phyloP scores from a whole-genome alignment of 1,140 invertebrate genomes.

The Zophobas morio region DNA sequence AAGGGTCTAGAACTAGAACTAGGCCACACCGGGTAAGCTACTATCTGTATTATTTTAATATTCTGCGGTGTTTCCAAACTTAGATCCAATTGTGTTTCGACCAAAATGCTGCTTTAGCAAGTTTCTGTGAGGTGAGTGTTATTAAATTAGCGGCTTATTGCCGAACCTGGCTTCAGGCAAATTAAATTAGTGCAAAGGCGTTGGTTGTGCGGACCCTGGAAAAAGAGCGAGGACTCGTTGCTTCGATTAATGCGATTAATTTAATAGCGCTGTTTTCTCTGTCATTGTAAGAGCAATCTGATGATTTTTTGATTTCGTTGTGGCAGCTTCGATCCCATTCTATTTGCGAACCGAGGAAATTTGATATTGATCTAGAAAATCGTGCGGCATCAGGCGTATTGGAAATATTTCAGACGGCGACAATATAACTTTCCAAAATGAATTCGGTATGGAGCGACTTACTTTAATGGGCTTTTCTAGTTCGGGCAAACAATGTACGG shows the following conservation, averaged over 20 bases:
- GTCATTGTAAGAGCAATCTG: conserved; percentile 4
- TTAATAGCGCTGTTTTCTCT: conserved; percentile 2
- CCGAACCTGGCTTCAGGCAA: conserved; percentile 44
- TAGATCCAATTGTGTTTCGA: conserved; percentile 27
- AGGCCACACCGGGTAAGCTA: not conserved
- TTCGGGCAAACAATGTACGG: too few relatives aligned
- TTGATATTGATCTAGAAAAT: not conserved
- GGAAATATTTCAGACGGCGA: too few relatives aligned
- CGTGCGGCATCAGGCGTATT: too few relatives aligned
- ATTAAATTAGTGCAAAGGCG: conserved; percentile 45
- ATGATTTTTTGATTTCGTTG: not conserved
- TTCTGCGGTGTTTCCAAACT: conserved; percentile 19
- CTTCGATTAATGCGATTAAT: conserved; percentile 24
- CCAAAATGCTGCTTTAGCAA: conserved; percentile 39
- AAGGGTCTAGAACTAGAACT: too few relatives aligned
- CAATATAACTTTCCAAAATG: too few relatives aligned
- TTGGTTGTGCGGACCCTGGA: conserved; percentile 20
- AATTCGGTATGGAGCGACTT: too few relatives aligned
- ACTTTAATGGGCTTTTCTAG: too few relatives aligned
- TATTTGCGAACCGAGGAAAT: not conserved
- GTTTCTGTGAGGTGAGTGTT: conserved; percentile 44
- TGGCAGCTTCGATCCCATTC: not conserved
- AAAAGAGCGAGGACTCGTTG: conserved; percentile 1
- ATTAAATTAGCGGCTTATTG: conserved; percentile 47
- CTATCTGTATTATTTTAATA: conserved; percentile 27